Evolutionary conservation across 2,113 vertebrate genomes (phyloP), one percentile per base, ranked within the genome.

Genomic region (Patagioenas fasciata): DNA sequence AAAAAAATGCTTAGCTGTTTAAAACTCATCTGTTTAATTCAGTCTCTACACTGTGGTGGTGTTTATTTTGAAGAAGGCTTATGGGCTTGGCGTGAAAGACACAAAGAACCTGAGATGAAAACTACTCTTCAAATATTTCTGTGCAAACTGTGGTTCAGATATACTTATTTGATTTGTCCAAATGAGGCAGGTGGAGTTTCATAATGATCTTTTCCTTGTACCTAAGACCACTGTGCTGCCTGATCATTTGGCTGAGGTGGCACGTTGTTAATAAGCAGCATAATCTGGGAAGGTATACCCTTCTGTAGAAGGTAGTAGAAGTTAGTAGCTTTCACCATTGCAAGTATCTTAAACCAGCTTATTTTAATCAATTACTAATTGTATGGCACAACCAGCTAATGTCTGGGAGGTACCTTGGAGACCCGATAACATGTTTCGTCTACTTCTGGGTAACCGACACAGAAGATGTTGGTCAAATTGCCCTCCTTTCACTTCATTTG

Each of bases 311-410:
- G 15, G 18, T 79, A 84, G 72, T 93, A 34, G 44, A 75, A 74
- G 15, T 17, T 79, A 84, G 54, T 51, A 78, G 56, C 42, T 80
- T 13, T 90, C n/a, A n/a, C 31, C 80, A 71, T 67, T 85, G 29
- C 29, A 56, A 71, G 57, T 82, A 60, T 77, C 93, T 95, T 78
- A 65, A 91, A 96, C 92, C 24, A 78, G 72, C 80, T 29, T 95
- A 97, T 91, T 95, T 95, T 83, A 77, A 88, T 88, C n/a, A 65
- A 69, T 79, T 71, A 20, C 85, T 93, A 92, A 92, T 95, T 95
- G 91, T 89, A 62, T 80, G 60, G 40, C 62, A 75, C 7, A 64
- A 36, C n/a, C 32, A 56, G 23, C 62, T 86, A 85, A 91, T 91
- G 62, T 90, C 70, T 83, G 67, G 53, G 31, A 62, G 85, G 53